Evolutionary conservation across 2,888 invertebrate genomes (phyloP).

Genomic region (Podotricha telesiphe): DNA sequence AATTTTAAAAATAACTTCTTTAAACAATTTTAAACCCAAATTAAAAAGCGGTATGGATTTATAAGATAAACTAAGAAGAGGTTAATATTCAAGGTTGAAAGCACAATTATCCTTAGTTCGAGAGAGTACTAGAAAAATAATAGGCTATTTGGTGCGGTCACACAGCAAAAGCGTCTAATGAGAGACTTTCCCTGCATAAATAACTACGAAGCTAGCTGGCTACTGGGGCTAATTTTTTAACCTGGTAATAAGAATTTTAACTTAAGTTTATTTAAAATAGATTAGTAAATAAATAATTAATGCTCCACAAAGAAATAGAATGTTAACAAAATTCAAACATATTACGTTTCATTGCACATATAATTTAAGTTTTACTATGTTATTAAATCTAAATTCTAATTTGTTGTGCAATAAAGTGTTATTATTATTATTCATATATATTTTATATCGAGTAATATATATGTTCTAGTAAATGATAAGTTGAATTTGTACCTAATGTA

Average conservation of each 20-base stretch:
- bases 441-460: too few species aligned
- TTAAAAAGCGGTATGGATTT: neutral
- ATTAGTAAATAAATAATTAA: neutral
- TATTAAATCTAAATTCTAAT: too few species aligned
- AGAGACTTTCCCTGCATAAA: constrained; percentile 28
- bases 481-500: too few species aligned
- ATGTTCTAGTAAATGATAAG: too few species aligned
- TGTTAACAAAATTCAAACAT: too few species aligned
- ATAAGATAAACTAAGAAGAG: constrained; percentile 5
- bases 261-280: neutral
- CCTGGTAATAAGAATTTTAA: neutral
- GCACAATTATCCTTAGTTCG: constrained; percentile 33
- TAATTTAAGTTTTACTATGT: too few species aligned
- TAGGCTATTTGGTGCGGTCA: constrained; percentile 24
- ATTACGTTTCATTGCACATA: too few species aligned
- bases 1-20: neutral
- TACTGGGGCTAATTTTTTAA: constrained; percentile 6
- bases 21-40: neutral
- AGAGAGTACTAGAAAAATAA: constrained; percentile 32
- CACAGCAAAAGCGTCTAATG: constrained; percentile 29
- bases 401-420: too few species aligned
- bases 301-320: too few species aligned
- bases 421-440: too few species aligned
- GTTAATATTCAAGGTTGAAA: constrained; percentile 30
- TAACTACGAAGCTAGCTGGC: constrained; percentile 15